Conservation (phyloP, 92 coral and sea anemone genomes). For the Porites evermanni region DNA sequence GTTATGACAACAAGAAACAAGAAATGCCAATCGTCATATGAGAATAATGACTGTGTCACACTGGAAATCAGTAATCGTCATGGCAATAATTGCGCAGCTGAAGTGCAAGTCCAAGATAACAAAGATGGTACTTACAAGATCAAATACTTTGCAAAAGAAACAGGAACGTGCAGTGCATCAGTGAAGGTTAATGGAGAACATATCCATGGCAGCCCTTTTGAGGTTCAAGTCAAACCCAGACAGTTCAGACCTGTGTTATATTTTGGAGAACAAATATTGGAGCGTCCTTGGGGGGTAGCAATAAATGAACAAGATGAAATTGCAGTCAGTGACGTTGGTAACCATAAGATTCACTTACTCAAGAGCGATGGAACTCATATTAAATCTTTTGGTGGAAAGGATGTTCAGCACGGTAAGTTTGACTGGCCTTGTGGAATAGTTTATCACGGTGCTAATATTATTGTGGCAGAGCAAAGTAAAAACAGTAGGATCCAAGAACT, state of each 20-base stretch:
- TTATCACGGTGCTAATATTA: neutral
- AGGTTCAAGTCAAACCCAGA: neutral
- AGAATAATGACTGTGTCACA: neutral
- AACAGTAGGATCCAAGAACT: neutral
- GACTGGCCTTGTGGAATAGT: neutral
- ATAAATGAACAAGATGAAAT: slow-evolving; percentile 1
- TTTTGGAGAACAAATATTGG: neutral
- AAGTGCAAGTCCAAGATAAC: neutral
- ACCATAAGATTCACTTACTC: neutral
- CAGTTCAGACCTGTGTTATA: neutral
- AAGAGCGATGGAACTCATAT: neutral
- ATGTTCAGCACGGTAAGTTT: neutral
- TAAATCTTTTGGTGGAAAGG: neutral
- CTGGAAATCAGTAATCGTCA: neutral
- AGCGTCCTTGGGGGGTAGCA: neutral
- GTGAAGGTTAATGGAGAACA: slow-evolving; percentile 1
- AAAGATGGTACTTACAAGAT: slow-evolving; percentile 1
- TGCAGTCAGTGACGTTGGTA: neutral
- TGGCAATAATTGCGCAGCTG: neutral
- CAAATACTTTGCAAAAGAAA: too few relatives aligned
- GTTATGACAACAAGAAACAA: neutral
- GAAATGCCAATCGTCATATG: neutral
- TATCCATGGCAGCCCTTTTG: slow-evolving; percentile 2
- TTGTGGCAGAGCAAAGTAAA: neutral
- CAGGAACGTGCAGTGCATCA: too few relatives aligned